Percentiles rank a stretch among this genome's conserved stretches.
These are phyloP conservation scores for Rhopalosiphum maidis DNA, from an alignment of 1,140 invertebrate genomes.

Conservation along the genomic window DNA sequence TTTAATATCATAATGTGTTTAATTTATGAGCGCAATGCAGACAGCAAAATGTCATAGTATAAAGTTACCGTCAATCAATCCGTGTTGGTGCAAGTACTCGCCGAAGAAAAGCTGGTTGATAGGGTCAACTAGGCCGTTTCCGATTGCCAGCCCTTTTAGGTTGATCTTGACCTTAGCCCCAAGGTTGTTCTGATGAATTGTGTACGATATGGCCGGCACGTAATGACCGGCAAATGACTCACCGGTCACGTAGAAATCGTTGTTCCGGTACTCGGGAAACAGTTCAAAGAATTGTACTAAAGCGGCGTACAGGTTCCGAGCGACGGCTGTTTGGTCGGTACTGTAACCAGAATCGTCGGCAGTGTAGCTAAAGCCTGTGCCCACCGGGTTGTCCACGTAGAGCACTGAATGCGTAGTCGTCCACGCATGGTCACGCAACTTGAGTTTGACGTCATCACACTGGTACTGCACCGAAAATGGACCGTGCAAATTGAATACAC, in stretches of 20 bases:
- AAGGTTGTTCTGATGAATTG: constrained; percentile 65
- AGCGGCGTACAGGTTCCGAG: constrained; percentile 71
- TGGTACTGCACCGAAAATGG: constrained; percentile 66
- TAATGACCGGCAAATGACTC: constrained; percentile 70
- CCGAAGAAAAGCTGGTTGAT: constrained; percentile 79
- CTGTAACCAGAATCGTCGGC: constrained; percentile 70
- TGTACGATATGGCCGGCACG: constrained; percentile 66
- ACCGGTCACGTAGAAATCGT: constrained; percentile 63
- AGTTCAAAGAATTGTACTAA: constrained; percentile 77
- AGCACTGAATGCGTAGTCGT: constrained; percentile 75
- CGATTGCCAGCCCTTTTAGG: constrained; percentile 79
- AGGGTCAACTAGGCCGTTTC: constrained; percentile 85
- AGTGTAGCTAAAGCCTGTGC: constrained; percentile 73
- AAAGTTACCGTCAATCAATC: constrained; percentile 61
- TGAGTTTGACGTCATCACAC: neutral
- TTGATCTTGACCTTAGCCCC: constrained; percentile 72
- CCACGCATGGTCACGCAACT: constrained; percentile 70
- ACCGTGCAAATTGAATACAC: constrained; percentile 74
- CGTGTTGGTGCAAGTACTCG: constrained; percentile 81
- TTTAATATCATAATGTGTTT: too few relatives aligned
- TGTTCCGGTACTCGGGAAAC: constrained; percentile 63
- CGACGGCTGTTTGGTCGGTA: constrained; percentile 72
- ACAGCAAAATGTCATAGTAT: too few relatives aligned
- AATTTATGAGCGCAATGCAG: too few relatives aligned
- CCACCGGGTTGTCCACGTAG: constrained; percentile 89